Base-by-base conservation (phyloP, 2,797 vertebrate genomes). In the Enteromius afrohamiltoni region DNA sequence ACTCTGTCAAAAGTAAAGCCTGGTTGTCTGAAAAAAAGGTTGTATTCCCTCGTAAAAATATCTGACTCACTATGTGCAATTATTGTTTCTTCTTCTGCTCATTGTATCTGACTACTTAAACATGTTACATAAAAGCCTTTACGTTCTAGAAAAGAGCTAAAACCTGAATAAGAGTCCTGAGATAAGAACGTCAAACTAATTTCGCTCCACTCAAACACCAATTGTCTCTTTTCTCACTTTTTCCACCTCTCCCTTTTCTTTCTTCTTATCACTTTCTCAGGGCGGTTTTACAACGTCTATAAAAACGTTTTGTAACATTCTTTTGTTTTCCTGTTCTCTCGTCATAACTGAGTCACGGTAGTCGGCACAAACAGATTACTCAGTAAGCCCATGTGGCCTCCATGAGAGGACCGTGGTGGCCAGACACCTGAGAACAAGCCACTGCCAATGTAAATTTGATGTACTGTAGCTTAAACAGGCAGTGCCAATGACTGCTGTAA, bases 81-180 rank as follows among this genome's bases (percentile, higher is more conserved):
- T 74, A 83, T 69, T 75, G 62, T 71, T 82, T 65, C 69, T 73
- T 31, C 76, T 68, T 37, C 42, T 67, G 62, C 65, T 55, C 37
- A 79, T 26, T 42, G 29, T 79, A 79, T 80, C 34, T 40, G n/a
- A 84, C 37, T 82, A 40, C 37, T 67, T 74, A 75, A 75, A 79
- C 62, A 37, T 47, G 31, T 83, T 83, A 75, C 80, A 83, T 75
- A 79, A 86, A 81, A 83, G 76, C 85, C 49, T 73, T 82, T 73
- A 58, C 16, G 47, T 74, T 77, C 58, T 65, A 82, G 74, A 67
- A 71, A 69, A 29, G 65, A 53, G 16, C 55, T 67, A 68, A 67
- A 80, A 31, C 62, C 34, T 75, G 26, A 65, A 80, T 8, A 31
- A 60, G 62, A 58, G 49, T n/a, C 65, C 73, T 45, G 26, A 77